Conservation (phyloP, 2,113 vertebrate genomes). For the Callocephalon fimbriatum region DNA sequence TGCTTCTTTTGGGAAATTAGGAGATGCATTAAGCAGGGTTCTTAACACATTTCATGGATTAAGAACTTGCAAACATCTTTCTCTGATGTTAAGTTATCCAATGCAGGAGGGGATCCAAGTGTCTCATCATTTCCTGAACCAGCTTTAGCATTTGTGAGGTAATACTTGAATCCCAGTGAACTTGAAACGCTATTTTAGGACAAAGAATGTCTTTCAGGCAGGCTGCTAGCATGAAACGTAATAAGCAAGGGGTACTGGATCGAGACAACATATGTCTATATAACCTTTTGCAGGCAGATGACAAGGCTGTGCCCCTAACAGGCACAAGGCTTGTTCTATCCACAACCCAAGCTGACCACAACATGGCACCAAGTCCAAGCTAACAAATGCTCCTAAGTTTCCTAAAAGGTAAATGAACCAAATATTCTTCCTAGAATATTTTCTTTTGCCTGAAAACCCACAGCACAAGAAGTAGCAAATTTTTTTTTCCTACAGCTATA, state of each 20-base stretch:
- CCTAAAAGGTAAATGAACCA: neutral
- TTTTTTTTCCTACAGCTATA: neutral
- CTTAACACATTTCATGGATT: neutral
- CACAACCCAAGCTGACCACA: neutral
- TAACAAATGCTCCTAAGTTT: neutral
- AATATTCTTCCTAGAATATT: neutral
- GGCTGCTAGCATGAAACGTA: neutral
- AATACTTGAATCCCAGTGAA: conserved; percentile 27
- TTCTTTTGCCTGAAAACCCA: neutral
- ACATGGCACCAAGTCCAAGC: neutral
- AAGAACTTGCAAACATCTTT: conserved; percentile 1
- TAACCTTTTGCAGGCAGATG: neutral
- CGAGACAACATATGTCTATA: accelerated
- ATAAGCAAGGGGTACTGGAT: neutral
- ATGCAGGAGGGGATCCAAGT: neutral
- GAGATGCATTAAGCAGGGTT: neutral
- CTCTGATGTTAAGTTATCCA: neutral
- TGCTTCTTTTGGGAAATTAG: neutral
- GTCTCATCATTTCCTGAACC: conserved; percentile 42
- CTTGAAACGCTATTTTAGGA: neutral
- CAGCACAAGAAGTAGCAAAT: neutral
- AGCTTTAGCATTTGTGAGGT: neutral
- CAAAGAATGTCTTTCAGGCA: neutral
- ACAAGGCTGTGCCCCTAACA: neutral
- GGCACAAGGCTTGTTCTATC: neutral